Conservation (phyloP, 2,888 invertebrate species). For the Drepana falcataria region DNA sequence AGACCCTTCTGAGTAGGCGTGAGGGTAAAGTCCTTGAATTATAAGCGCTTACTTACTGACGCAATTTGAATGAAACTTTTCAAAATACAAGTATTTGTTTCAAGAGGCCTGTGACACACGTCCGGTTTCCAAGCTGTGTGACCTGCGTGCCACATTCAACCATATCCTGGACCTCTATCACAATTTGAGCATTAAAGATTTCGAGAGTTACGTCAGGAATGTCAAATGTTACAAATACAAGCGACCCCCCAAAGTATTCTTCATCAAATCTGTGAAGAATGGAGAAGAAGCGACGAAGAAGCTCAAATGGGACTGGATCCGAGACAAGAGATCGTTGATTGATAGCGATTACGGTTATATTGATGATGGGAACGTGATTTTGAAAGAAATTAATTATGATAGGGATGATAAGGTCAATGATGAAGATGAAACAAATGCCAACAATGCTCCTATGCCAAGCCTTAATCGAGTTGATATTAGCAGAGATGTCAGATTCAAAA, state of each 20-base stretch:
- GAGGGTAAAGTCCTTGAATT: too few relatives aligned
- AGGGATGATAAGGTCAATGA: constrained; percentile 5
- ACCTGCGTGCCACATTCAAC: constrained; percentile 35
- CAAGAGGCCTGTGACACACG: constrained; percentile 47
- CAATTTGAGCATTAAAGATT: constrained; percentile 15
- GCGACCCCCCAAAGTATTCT: constrained; percentile 21
- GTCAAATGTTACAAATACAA: constrained; percentile 34
- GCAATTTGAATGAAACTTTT: neutral
- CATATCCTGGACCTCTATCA: constrained; percentile 22
- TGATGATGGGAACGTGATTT: neutral
- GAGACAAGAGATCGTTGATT: constrained; percentile 30
- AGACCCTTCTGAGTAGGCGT: too few relatives aligned
- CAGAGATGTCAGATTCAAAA: neutral
- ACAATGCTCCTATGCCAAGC: neutral
- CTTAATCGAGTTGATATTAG: too few relatives aligned
- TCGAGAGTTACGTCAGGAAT: constrained; percentile 31
- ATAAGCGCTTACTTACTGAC: neutral
- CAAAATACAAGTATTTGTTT: constrained; percentile 33
- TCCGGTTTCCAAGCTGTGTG: constrained; percentile 25
- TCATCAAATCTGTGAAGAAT: constrained; percentile 15
- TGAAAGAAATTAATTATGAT: neutral
- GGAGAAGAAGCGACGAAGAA: constrained; percentile 2
- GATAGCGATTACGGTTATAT: constrained; percentile 1
- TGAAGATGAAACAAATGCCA: neutral
- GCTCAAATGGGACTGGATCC: constrained; percentile 36